Evolutionary conservation across 2,888 invertebrate species (phyloP).

Genomic region (Cheilosia grossa): DNA sequence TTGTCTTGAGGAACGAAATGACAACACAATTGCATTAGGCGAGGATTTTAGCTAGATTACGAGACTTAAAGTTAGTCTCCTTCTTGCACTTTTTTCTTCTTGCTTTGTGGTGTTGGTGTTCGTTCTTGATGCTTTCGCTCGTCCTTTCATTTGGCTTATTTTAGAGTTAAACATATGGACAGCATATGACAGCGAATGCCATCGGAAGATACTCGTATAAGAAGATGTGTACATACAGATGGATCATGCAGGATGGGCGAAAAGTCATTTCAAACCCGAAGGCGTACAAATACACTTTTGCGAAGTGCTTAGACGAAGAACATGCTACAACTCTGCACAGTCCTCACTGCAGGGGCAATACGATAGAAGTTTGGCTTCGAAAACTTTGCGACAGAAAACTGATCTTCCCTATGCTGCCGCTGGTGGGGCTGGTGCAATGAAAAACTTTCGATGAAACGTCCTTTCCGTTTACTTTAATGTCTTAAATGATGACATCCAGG

Average conservation of each 20-base stretch:
- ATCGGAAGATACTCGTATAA: conserved; percentile 7
- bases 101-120: conserved; percentile 8
- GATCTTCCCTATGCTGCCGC: conserved; percentile 23
- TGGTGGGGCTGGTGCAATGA: conserved; percentile 7
- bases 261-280: conserved; percentile 55
- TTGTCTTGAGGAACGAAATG: conserved; percentile 41
- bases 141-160: background rate
- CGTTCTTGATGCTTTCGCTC: background rate
- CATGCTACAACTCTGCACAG: background rate
- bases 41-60: conserved; percentile 40
- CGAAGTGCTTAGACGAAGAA: conserved; percentile 39
- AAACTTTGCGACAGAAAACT: conserved; percentile 65
- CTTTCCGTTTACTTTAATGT: conserved; percentile 64
- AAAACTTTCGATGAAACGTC: conserved; percentile 63
- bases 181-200: conserved; percentile 25
- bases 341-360: conserved; percentile 28
- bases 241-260: conserved; percentile 15
- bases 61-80: conserved; percentile 35
- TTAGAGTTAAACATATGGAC: conserved; percentile 33
- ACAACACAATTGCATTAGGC: conserved; percentile 63
- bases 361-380: conserved; percentile 52
- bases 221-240: conserved; percentile 4
- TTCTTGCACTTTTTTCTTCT: background rate
- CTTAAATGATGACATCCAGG: conserved; percentile 65
- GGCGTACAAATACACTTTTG: conserved; percentile 36